These are phyloP conservation scores for Garra rufa DNA, from an alignment of 2,113 vertebrate genomes.

Conservation along the genomic window DNA sequence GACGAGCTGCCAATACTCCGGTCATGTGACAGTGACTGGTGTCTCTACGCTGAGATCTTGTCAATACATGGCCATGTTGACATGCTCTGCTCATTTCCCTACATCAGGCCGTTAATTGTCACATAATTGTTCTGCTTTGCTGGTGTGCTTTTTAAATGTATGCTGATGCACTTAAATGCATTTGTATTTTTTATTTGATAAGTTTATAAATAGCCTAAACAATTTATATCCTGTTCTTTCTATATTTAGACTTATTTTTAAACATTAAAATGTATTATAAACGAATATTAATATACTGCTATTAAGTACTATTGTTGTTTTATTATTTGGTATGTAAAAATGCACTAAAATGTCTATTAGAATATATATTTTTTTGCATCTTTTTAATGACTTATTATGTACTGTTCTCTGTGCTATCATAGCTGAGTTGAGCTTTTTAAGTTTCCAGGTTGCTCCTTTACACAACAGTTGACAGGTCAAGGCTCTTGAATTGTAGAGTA, in stretches of 20 bases:
- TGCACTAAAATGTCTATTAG: not conserved
- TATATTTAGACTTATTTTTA: too few relatives aligned
- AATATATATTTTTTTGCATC: not conserved
- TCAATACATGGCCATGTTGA: constrained; percentile 72
- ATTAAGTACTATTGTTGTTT: too few relatives aligned
- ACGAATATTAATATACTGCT: too few relatives aligned
- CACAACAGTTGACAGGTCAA: not conserved
- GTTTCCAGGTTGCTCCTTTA: not conserved
- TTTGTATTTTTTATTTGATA: too few relatives aligned
- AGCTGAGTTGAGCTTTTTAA: too few relatives aligned
- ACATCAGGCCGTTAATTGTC: not conserved
- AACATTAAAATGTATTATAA: too few relatives aligned
- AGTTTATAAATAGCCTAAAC: too few relatives aligned
- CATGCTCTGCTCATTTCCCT: constrained; percentile 63
- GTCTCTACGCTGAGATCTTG: constrained; percentile 72
- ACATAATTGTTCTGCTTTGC: constrained; percentile 57
- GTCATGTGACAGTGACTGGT: constrained; percentile 79
- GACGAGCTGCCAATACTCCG: constrained; percentile 77
- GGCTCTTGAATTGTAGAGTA: not conserved
- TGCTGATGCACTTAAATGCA: not conserved
- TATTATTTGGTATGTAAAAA: not conserved
- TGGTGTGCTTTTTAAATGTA: constrained; percentile 50
- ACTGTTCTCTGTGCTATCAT: not conserved
- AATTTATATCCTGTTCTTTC: too few relatives aligned
- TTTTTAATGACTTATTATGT: not conserved